Evolutionary conservation across 2,797 vertebrate species (phyloP), one percentile per base, ranked within the genome.

Genomic region (Cetoscarus ocellatus): DNA sequence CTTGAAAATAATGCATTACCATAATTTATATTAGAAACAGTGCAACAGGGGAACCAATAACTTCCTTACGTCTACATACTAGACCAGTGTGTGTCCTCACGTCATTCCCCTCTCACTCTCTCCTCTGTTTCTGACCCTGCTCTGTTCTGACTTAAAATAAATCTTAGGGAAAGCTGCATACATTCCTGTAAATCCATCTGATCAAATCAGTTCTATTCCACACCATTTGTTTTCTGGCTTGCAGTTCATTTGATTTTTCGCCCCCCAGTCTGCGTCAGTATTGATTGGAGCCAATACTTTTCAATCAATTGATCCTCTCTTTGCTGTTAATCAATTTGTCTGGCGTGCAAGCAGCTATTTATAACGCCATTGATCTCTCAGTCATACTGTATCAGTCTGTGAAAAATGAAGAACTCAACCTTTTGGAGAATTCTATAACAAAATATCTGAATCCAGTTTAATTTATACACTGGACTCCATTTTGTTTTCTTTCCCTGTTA

Each of bases 231-330:
- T 14, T 1, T 52, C 38, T 54, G 15, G 51, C 7, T 10, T 50
- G 27, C 35, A n/a, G 47, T 43, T 17, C 3, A 3, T 54, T 36
- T 43, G 55, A 61, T 55, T n/a, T 18, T 1, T 42, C 43, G n/a
- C 27, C 43, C 27, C 42, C 19, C 51, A 14, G 40, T 12, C 36
- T 9, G 43, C 11, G 17, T 59, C 14, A 9, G 7, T n/a, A 61
- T 62, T 11, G 58, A 63, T 40, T 56, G 0, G 11, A 47, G 38
- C 50, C 10, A 38, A 64, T 70, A 59, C 58, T 52, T 71, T 66
- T 42, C 56, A 61, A 58, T 82, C 12, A 52, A 43, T 64, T 12
- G 51, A 71, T 71, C 43, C 18, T 27, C 43, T 45, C 34, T 43
- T 14, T 4, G 7, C 43, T 13, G 66, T n/a, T 40, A 59, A 64